Percentiles rank a stretch among this genome's conserved stretches.
These are phyloP conservation scores for Leptinotarsa rubiginosa DNA, from an alignment of 2,888 invertebrate genomes.

Conservation along the genomic window DNA sequence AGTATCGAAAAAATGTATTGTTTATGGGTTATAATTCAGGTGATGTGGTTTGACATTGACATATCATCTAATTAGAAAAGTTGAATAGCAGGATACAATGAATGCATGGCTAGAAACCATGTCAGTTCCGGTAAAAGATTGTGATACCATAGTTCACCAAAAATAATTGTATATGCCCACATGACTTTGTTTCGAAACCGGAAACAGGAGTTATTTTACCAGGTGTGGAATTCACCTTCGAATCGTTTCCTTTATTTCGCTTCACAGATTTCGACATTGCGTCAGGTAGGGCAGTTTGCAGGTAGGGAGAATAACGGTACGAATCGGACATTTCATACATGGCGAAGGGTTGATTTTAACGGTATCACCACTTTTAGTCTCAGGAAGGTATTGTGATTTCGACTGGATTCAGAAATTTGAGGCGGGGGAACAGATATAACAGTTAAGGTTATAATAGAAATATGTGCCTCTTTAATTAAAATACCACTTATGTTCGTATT, in stretches of 20 bases:
- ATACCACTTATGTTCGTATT: too few species aligned
- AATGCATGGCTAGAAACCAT: neutral
- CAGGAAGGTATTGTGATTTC: too few species aligned
- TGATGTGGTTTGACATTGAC: neutral
- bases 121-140: constrained; percentile 3
- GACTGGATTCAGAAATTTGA: too few species aligned
- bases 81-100: constrained; percentile 2
- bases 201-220: constrained; percentile 1
- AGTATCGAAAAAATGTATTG: too few species aligned
- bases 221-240: constrained; percentile 9
- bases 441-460: too few species aligned
- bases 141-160: constrained; percentile 1
- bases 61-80: neutral
- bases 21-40: too few species aligned
- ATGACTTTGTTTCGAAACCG: neutral
- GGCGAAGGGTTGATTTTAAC: too few species aligned
- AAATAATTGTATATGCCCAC: neutral
- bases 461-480: too few species aligned
- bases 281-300: constrained; percentile 12
- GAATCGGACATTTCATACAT: neutral
- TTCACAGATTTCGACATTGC: neutral
- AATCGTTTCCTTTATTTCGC: constrained; percentile 9
- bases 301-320: constrained; percentile 4
- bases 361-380: too few species aligned
- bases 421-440: too few species aligned